phyloP scores from a whole-genome alignment of 2,797 vertebrate species.

The Prunella strophiata region DNA sequence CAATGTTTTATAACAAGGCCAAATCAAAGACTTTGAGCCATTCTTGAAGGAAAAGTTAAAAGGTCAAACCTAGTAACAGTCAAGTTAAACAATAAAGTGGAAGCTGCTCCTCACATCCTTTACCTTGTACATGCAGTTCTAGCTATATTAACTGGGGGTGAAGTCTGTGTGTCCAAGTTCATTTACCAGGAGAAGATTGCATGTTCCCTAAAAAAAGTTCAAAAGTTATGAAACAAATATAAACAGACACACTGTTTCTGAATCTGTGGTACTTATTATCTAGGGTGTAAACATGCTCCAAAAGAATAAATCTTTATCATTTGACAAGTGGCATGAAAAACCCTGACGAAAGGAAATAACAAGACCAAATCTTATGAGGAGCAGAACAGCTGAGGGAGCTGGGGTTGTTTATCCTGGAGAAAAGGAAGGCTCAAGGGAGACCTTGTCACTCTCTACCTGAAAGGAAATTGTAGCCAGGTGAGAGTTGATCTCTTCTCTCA shows the following conservation, averaged over 20 bases:
- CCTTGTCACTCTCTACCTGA: not conserved
- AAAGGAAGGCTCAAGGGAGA: not conserved
- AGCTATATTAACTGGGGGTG: not conserved
- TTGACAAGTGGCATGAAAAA: not conserved
- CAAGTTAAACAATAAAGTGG: constrained; percentile 63
- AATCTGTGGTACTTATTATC: not conserved
- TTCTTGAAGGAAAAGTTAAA: constrained; percentile 38
- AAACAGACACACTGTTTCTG: constrained; percentile 18
- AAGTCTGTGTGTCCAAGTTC: not conserved
- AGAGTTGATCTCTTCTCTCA: not conserved
- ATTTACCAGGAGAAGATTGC: not conserved
- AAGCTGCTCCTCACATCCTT: not conserved
- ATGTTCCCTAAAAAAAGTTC: not conserved
- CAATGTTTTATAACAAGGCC: not conserved
- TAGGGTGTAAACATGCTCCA: not conserved
- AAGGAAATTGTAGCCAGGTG: not conserved
- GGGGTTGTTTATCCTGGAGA: not conserved
- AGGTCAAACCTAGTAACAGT: constrained; percentile 39
- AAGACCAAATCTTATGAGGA: not conserved
- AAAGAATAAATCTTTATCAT: not conserved
- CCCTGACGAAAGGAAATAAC: not conserved
- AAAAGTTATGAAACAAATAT: constrained; percentile 22
- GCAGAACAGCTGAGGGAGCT: not conserved
- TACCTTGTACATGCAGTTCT: constrained; percentile 19
- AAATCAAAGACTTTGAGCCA: constrained; percentile 15